phyloP scores from a whole-genome alignment of 2,888 invertebrate species.

The Prosopocoilus inquinatus region DNA sequence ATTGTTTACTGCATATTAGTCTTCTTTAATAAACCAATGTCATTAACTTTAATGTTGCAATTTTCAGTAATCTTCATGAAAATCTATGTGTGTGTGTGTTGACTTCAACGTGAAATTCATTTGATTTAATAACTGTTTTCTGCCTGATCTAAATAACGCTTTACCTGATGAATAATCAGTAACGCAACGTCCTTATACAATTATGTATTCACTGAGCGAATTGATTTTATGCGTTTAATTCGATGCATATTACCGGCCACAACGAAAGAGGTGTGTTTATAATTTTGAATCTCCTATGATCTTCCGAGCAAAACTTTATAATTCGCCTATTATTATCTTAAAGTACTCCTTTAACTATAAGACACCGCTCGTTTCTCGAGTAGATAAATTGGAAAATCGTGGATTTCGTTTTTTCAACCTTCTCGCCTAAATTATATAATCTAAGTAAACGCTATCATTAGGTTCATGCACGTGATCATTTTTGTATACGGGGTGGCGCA shows the following conservation, averaged over 20 bases:
- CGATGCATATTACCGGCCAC: constrained; percentile 8
- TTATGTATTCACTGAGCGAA: constrained; percentile 8
- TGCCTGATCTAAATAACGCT: background rate
- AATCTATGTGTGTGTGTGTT: too few species aligned
- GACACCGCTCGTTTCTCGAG: background rate
- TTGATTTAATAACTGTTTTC: too few species aligned
- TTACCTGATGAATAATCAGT: constrained; percentile 10
- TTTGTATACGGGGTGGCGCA: too few species aligned
- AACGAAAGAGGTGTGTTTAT: constrained; percentile 5
- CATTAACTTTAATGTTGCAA: too few species aligned
- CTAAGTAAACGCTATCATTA: constrained; percentile 9
- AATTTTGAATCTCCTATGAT: constrained; percentile 9
- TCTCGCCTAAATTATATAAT: constrained; percentile 5
- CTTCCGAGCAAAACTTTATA: background rate
- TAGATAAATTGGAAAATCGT: constrained; percentile 15
- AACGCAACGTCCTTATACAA: constrained; percentile 3
- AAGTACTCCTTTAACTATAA: constrained; percentile 5
- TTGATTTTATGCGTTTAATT: constrained; percentile 4
- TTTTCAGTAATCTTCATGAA: too few species aligned
- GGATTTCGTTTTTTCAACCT: constrained; percentile 1
- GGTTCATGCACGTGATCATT: constrained; percentile 1
- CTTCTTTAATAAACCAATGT: too few species aligned
- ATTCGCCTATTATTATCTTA: constrained; percentile 6
- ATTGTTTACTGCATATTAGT: too few species aligned
- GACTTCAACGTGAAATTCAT: too few species aligned